phyloP scores from a whole-genome alignment of 1,140 invertebrate genomes.

The Stegodyphus dumicola region DNA sequence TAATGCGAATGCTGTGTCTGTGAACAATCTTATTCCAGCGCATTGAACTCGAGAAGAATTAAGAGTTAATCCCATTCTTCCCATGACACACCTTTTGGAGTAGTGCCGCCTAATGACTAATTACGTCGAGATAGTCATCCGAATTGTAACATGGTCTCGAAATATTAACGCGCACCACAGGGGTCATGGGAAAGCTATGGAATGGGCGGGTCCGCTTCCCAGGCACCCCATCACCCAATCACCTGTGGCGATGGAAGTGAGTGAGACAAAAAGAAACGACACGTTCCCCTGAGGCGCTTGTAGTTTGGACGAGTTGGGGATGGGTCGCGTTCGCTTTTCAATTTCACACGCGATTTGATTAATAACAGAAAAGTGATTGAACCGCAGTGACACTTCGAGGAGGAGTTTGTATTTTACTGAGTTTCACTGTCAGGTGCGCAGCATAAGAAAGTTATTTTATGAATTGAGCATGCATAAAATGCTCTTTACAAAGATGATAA shows the following conservation, averaged over 20 bases:
- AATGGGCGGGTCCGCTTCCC: slow-evolving; percentile 36
- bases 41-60: slow-evolving; percentile 39
- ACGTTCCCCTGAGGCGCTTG: background rate
- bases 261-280: background rate
- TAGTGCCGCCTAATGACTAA: slow-evolving; percentile 34
- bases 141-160: slow-evolving; percentile 37
- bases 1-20: too few species aligned
- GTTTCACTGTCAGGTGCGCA: too few species aligned
- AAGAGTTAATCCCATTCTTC: slow-evolving; percentile 36
- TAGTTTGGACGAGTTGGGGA: slow-evolving; percentile 23
- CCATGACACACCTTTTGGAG: slow-evolving; percentile 25
- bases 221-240: slow-evolving; percentile 45
- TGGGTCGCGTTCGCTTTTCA: slow-evolving; percentile 54
- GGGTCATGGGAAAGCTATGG: slow-evolving; percentile 46
- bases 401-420: background rate
- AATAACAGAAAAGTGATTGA: slow-evolving; percentile 33
- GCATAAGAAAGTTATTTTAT: too few species aligned
- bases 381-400: background rate
- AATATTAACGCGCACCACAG: slow-evolving; percentile 15
- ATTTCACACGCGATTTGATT: slow-evolving; percentile 58
- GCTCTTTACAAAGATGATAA: too few species aligned
- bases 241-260: slow-evolving; percentile 20
- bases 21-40: background rate
- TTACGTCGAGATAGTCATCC: slow-evolving; percentile 35
- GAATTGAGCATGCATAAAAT: too few species aligned